Conservation (phyloP, 2,888 invertebrate species). For the Sarcophaga caerulescens region DNA sequence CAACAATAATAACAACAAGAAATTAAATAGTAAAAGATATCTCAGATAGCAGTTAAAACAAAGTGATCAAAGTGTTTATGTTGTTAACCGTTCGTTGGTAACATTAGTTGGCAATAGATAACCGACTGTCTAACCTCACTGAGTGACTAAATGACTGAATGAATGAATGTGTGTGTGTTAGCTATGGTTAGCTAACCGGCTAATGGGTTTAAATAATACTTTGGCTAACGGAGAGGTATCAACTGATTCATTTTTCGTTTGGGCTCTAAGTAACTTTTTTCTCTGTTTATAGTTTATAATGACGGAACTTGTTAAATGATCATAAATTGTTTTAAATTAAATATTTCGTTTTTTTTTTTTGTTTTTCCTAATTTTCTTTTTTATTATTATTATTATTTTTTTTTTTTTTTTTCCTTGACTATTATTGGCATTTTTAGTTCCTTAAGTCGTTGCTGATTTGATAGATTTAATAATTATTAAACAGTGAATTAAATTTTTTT, state of each 20-base stretch:
- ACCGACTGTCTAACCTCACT: background rate
- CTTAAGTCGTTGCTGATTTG: conserved; percentile 3
- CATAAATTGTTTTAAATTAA: conserved; percentile 67
- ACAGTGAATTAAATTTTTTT: background rate
- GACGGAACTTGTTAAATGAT: conserved; percentile 67
- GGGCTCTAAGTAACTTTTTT: background rate
- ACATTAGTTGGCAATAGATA: conserved; percentile 61
- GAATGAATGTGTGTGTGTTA: too few species aligned
- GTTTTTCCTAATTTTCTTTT: conserved; percentile 19
- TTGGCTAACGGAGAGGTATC: conserved; percentile 1
- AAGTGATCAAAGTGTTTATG: conserved; percentile 65
- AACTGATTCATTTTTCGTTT: conserved; percentile 11
- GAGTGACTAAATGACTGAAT: background rate
- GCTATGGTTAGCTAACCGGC: conserved; percentile 48
- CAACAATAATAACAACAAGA: conserved; percentile 33
- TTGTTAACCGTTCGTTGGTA: conserved; percentile 63
- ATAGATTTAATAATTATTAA: conserved; percentile 24
- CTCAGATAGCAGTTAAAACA: conserved; percentile 43
- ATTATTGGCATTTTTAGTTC: background rate
- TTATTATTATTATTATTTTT: background rate
- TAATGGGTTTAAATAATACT: conserved; percentile 30
- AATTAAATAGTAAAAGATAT: conserved; percentile 8
- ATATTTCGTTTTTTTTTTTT: conserved; percentile 57
- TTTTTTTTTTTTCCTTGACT: background rate
- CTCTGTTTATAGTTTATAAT: conserved; percentile 36